Conservation (phyloP, 2,113 vertebrate species). For the Ramphastos sulfuratus region DNA sequence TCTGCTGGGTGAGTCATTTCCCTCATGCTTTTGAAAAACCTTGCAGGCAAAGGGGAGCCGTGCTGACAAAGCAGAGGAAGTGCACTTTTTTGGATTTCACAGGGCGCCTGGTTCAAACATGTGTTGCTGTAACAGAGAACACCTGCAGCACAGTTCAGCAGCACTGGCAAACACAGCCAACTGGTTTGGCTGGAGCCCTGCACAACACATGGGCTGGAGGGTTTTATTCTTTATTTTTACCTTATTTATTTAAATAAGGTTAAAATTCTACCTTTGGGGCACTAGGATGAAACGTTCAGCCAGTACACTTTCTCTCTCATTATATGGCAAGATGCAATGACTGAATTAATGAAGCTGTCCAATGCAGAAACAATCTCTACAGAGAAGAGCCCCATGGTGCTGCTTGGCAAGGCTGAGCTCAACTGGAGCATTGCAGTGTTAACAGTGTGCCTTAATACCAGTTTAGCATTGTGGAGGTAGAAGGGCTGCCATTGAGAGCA, state of each 20-base stretch:
- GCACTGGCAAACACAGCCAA: constrained; percentile 1
- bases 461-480: neutral
- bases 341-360: constrained; percentile 65
- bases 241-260: constrained; percentile 21
- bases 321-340: constrained; percentile 18
- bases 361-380: neutral
- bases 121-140: constrained; percentile 56
- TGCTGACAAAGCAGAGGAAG: constrained; percentile 71
- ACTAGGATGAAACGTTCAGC: constrained; percentile 19
- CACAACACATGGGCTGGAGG: neutral
- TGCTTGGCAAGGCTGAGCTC: neutral
- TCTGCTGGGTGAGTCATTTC: constrained; percentile 76
- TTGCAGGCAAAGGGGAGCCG: constrained; percentile 58
- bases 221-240: neutral
- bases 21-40: constrained; percentile 66
- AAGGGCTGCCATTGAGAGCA: constrained; percentile 23
- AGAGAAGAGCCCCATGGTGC: neutral
- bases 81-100: constrained; percentile 46
- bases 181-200: neutral
- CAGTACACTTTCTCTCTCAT: neutral
- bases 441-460: neutral
- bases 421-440: constrained; percentile 22
- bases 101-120: constrained; percentile 54
- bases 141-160: constrained; percentile 65
- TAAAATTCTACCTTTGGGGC: neutral